Evolutionary conservation across 2,888 invertebrate species (phyloP), one percentile per base, ranked within the genome.

Genomic region (Nymphalis polychloros): DNA sequence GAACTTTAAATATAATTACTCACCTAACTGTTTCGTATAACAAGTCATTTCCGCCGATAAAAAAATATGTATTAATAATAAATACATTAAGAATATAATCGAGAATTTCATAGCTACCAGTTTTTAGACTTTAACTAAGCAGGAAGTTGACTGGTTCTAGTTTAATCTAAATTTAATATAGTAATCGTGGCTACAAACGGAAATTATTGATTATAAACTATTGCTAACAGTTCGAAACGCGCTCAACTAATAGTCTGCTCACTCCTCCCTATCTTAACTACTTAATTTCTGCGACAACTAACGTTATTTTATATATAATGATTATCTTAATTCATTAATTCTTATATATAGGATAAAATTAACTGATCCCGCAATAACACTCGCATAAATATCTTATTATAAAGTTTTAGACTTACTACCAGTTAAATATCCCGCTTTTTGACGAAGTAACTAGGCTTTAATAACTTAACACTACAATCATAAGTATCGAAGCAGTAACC

Each of bases 131-230:
- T 70, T 63, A 70, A 72, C 59, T 61, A 68, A 71, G 69, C 72
- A 76, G 76, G 76, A 76, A 76, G 69, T 70, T 57, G 65, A 69
- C 75, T 63, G 70, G 74, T 73, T 72, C 65, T 64, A 72, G 69
- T 69, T 76, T 72, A 71, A 72, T 67, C 71, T 71, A 65, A 72
- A 75, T 75, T 74, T 73, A 73, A 73, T 74, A 70, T 67, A 64
- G 67, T 65, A 69, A 72, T 76, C 74, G 72, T 76, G 73, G 68
- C 62, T 57, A 66, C 68, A 61, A 70, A 68, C 72, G 75, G 72
- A 75, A 72, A 75, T 72, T 75, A 75, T 75, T 72, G 72, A 73
- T 73, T 73, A 73, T 64, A 71, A 69, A 67, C 69, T 68, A 67
- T 70, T 66, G 62, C 64, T 62, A 63, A 68, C 68, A 68, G 69